Conservation (phyloP, 1,140 invertebrate genomes). For the Drosophila sp. region DNA sequence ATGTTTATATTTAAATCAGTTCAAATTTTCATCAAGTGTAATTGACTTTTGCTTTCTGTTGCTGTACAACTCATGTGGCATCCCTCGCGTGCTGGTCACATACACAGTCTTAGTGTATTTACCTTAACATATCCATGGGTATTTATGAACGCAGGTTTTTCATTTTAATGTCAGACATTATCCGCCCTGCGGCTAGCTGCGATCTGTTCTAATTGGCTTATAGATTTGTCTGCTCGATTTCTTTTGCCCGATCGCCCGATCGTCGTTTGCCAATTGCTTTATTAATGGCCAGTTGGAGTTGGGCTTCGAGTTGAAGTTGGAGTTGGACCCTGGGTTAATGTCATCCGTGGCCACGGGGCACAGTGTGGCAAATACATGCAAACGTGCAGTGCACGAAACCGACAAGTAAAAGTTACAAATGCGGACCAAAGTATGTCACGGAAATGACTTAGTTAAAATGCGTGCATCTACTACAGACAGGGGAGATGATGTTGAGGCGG, state of each 20-base stretch:
- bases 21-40: no score
- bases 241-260: constrained; percentile 4
- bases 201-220: constrained; percentile 76
- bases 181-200: constrained; percentile 39
- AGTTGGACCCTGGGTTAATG: constrained; percentile 64
- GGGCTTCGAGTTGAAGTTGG: not conserved
- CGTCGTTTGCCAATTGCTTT: constrained; percentile 52
- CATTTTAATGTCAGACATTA: constrained; percentile 56
- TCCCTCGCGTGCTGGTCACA: constrained; percentile 26
- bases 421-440: constrained; percentile 71
- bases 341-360: constrained; percentile 68
- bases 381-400: constrained; percentile 15
- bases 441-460: constrained; percentile 80
- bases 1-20: no score
- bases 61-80: not conserved
- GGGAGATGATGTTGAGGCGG: no score
- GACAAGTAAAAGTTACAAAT: constrained; percentile 68
- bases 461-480: constrained; percentile 39
- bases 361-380: constrained; percentile 22
- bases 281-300: constrained; percentile 43
- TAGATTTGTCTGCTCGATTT: constrained; percentile 70
- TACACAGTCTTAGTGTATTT: not conserved
- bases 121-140: constrained; percentile 5
- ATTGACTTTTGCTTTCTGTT: not conserved
- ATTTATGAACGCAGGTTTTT: constrained; percentile 55